Conservation (phyloP, 1,140 invertebrate species). For the Drosophila kurseongensis region DNA sequence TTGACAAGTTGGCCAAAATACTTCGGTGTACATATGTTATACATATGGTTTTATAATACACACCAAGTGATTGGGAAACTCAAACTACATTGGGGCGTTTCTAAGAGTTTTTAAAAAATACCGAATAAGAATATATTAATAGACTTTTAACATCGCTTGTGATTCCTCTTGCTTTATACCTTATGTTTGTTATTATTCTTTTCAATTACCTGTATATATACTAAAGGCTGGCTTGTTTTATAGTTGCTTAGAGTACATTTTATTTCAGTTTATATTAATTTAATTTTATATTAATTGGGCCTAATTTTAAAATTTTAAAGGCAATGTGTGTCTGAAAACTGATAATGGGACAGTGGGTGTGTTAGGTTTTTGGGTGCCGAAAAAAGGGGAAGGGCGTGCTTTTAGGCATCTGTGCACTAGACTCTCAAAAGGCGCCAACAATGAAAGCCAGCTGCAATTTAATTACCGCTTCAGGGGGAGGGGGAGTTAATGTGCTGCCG, state of each 20-base stretch:
- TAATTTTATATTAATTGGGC: neutral
- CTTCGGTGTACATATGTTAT: too few species aligned
- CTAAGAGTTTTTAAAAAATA: too few species aligned
- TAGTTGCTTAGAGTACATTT: too few species aligned
- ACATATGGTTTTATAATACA: too few species aligned
- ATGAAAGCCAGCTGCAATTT: conserved; percentile 73
- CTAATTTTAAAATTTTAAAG: neutral
- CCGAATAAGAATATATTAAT: too few species aligned
- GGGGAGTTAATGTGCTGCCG: conserved; percentile 24
- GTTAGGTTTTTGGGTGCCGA: conserved; percentile 1
- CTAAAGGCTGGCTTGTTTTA: too few species aligned
- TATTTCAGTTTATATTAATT: neutral
- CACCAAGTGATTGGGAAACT: too few species aligned
- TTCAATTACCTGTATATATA: too few species aligned
- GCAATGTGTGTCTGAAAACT: neutral
- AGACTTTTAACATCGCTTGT: too few species aligned
- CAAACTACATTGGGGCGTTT: too few species aligned
- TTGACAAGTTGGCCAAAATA: neutral
- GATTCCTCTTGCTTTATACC: too few species aligned
- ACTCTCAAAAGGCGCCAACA: conserved; percentile 47
- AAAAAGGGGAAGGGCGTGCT: conserved; percentile 37
- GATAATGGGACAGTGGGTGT: neutral
- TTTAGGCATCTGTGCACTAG: conserved; percentile 53
- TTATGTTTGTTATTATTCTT: too few species aligned
- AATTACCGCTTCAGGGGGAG: conserved; percentile 65